phyloP scores from a whole-genome alignment of 2,888 invertebrate genomes.

The Oscheius sp. region DNA sequence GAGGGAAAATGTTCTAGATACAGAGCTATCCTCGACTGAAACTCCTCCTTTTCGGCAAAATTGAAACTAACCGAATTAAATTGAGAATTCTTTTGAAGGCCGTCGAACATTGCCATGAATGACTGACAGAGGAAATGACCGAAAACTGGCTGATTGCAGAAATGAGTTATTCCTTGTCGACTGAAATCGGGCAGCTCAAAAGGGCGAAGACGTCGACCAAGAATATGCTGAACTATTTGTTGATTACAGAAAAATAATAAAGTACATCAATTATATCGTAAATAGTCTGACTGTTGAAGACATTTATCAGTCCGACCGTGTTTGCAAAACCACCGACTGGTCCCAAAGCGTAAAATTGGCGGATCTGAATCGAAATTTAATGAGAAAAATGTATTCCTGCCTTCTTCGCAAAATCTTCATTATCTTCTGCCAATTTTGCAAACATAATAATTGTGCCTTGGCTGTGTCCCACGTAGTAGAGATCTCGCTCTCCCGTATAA shows the following conservation, averaged over 20 bases:
- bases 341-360: constrained; percentile 43
- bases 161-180: constrained; percentile 19
- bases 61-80: constrained; percentile 37
- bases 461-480: constrained; percentile 39
- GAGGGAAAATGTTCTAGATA: constrained; percentile 34
- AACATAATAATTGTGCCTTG: constrained; percentile 41
- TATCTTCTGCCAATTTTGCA: constrained; percentile 27
- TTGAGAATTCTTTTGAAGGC: constrained; percentile 37
- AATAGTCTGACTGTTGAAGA: too few relatives aligned
- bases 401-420: constrained; percentile 26
- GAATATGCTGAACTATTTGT: neutral
- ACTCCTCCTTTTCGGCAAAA: neutral
- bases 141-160: neutral
- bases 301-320: too few relatives aligned
- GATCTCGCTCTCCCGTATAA: constrained; percentile 29
- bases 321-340: constrained; percentile 39
- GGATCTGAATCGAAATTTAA: constrained; percentile 19
- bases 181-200: constrained; percentile 27
- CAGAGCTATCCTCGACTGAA: constrained; percentile 14
- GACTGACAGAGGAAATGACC: constrained; percentile 16
- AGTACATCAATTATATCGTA: too few relatives aligned
- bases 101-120: neutral
- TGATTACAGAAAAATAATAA: neutral
- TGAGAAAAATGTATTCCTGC: constrained; percentile 22
- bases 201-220: neutral